Base-by-base conservation (phyloP, 2,113 vertebrate species). In the Cebidichthys violaceus region DNA sequence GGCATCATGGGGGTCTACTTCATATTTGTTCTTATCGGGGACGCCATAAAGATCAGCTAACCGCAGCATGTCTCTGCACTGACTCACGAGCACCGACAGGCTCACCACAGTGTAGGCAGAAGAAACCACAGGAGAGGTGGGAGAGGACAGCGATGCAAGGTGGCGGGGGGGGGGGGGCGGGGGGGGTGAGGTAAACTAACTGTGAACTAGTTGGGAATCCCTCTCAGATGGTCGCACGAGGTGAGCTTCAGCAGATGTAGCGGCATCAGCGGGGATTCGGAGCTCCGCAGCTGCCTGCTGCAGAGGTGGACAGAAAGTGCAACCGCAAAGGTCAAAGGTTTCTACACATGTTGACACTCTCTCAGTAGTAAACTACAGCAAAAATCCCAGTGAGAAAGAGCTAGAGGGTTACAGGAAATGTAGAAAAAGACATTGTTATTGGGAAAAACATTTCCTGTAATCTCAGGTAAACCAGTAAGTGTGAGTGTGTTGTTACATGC, bases 141-240 rank as follows among this genome's bases (percentile, higher is more conserved):
- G 82, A 59, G 75, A 81, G 73, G 76, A 87, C 59, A 67, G 68
- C 54, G 54, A 82, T 14, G 73, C 43, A 55, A 43, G 20, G 35
- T 18, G 22, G 14, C 17, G 2, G 43, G 43, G 43, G 43, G 41
- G 0, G 7, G 27, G 20, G 33, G 4, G n/a, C n/a, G 22, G n/a
- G 22, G 73, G 18, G 52, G 33, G 3, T 31, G 33, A 33, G 4
- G 67, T 18, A 45, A 75, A 81, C 43, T 47, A 83, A 65, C 74
- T 1, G 37, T 84, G 75, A 81, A 76, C 62, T 29, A 47, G 72
- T 84, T 83, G 92, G 93, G 92, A 92, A 93, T 88, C 91, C 85
- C 90, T 92, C 68, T 74, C 54, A 60, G 76, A 72, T 55, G 65
- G 77, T 9, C 5, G 29, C 70, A 39, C 35, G 55, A 59, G 62